phyloP scores from a whole-genome alignment of 1,140 invertebrate species.

The Calliphora vicina region DNA sequence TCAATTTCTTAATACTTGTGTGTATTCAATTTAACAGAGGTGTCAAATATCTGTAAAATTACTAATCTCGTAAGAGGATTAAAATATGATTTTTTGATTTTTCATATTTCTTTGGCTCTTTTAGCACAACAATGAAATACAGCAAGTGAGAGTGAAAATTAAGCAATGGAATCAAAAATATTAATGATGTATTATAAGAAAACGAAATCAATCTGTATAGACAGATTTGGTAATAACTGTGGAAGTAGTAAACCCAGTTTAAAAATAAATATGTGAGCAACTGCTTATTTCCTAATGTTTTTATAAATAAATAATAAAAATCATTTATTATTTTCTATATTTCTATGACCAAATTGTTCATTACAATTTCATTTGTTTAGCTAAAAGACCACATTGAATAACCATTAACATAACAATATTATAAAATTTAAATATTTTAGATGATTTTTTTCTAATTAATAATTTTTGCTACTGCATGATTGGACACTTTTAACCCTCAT shows the following conservation, averaged over 20 bases:
- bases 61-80: constrained; percentile 9
- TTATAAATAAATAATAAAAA: too few relatives aligned
- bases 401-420: not conserved
- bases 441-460: not conserved
- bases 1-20: not conserved
- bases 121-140: not conserved
- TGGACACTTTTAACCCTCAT: not conserved
- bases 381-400: not conserved
- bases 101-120: not conserved
- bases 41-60: constrained; percentile 1
- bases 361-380: too few relatives aligned
- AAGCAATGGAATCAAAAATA: not conserved
- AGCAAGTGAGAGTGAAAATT: not conserved
- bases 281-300: too few relatives aligned
- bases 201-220: too few relatives aligned
- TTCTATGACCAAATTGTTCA: too few relatives aligned
- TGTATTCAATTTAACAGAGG: not conserved
- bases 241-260: not conserved
- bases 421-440: not conserved
- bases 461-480: constrained; percentile 8
- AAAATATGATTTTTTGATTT: constrained; percentile 1
- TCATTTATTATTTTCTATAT: too few relatives aligned
- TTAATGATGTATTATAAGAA: too few relatives aligned
- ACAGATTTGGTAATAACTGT: too few relatives aligned
- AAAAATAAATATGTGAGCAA: too few relatives aligned